Evolutionary conservation across 2,113 vertebrate genomes (phyloP), one percentile per base, ranked within the genome.

Genomic region (Hippocampus abdominalis): DNA sequence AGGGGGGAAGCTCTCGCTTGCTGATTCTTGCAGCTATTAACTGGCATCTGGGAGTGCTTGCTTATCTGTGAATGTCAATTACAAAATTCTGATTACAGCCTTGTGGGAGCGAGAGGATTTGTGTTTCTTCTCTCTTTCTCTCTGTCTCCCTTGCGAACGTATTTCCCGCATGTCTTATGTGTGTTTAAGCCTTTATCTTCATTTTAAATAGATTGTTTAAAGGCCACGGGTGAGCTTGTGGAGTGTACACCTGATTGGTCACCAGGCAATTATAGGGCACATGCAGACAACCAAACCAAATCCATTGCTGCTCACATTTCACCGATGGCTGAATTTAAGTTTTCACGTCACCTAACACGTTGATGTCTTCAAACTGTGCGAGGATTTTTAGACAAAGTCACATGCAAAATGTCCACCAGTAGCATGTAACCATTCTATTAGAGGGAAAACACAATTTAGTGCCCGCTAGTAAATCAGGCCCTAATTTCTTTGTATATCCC

Each of bases 31-130:
- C 74, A 48, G 76, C 78, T 82, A 78, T 86, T 89, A 85, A 75
- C 70, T 27, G 29, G 77, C 77, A 81, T 77, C 68, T 0, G 66
- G 70, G 73, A 71, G 53, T 25, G 18, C 83, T 84, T 8, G 54
- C 65, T 79, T 82, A 85, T 86, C 81, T 79, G 73, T 42, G 46
- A 76, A 77, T 60, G 69, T 86, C 89, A 85, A 84, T 89, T 87
- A 82, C 75, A 77, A 86, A 85, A 84, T 87, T 81, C 71, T 51
- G 75, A 88, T 88, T 87, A 88, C 69, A 69, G 74, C 73, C 53
- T 72, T 76, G 79, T 71, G 80, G 83, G 70, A 80, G 71, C 59
- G 68, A 66, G 66, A 78, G 77, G 83, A 82, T 88, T 83, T 79
- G 75, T 86, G 82, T 86, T 87, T 56, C 64, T 48, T 64, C 49